phyloP scores from a whole-genome alignment of 2,113 vertebrate species.

The Typhlomys cinereus region DNA sequence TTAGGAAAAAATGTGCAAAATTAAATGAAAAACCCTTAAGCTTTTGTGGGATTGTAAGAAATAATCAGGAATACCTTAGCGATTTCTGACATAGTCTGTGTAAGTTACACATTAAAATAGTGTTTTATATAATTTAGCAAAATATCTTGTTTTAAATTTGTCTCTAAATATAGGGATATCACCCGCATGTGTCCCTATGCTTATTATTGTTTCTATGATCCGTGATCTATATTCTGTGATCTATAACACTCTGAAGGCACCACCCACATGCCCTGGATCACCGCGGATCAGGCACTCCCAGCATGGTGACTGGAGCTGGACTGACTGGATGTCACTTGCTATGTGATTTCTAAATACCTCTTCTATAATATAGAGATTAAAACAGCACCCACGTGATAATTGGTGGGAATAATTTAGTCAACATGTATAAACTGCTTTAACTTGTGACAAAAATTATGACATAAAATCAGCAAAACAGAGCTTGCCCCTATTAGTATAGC shows the following conservation, averaged over 20 bases:
- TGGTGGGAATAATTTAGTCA: too few relatives aligned
- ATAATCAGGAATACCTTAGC: neutral
- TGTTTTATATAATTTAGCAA: slow-evolving; percentile 14
- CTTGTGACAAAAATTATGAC: neutral
- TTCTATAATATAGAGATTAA: neutral
- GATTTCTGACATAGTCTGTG: neutral
- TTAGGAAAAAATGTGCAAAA: neutral
- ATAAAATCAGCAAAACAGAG: neutral
- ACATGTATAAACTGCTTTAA: neutral
- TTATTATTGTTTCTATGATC: too few relatives aligned
- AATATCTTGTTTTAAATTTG: neutral
- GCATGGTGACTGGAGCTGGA: neutral
- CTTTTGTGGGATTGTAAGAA: neutral
- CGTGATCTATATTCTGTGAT: too few relatives aligned
- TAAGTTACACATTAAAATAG: neutral
- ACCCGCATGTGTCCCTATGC: too few relatives aligned
- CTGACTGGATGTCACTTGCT: neutral
- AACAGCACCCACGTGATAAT: neutral
- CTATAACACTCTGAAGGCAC: too few relatives aligned
- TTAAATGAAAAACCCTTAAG: neutral
- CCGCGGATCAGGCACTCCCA: too few relatives aligned
- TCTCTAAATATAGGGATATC: neutral
- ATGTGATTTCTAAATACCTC: neutral
- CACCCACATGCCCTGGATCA: too few relatives aligned
- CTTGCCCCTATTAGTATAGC: neutral